Conservation (phyloP, 37 sponge, comb jelly and placozoan genomes). For the Sycon ciliatum region DNA sequence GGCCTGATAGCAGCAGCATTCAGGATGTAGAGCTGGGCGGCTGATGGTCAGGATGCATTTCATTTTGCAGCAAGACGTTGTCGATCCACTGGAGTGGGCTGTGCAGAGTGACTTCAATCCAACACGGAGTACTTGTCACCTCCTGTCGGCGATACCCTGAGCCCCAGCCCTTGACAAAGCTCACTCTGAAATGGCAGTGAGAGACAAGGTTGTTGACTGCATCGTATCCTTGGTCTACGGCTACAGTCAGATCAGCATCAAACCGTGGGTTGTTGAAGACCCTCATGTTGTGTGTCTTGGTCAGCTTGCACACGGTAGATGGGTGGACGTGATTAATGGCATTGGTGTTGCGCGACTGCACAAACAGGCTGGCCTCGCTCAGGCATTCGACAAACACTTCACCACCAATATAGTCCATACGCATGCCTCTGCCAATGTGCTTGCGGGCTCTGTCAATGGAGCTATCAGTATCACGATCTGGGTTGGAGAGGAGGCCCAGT, state of each 20-base stretch:
- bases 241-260: conserved; percentile 62
- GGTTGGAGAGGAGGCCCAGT: conserved; percentile 85
- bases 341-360: conserved; percentile 77
- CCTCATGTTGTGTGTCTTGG: too few relatives aligned
- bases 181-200: too few relatives aligned
- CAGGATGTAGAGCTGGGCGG: too few relatives aligned
- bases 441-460: conserved; percentile 64
- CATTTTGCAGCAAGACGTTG: conserved; percentile 77
- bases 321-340: conserved; percentile 70
- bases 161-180: conserved; percentile 98
- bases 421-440: conserved; percentile 74
- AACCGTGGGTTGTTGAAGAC: conserved; percentile 83
- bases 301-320: conserved; percentile 84
- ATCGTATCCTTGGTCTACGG: conserved; percentile 73
- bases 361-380: conserved; percentile 57
- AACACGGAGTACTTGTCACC: conserved; percentile 86
- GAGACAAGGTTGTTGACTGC: too few relatives aligned
- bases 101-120: conserved; percentile 85
- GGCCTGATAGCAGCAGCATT: too few relatives aligned
- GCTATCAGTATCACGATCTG: conserved; percentile 70
- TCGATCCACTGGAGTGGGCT: conserved; percentile 94
- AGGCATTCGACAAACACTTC: conserved; percentile 77
- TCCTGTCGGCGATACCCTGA: conserved; percentile 83
- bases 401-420: conserved; percentile 63
- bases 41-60: too few relatives aligned